These are phyloP conservation scores for Urocynchramus pylzowi DNA, from an alignment of 2,113 vertebrate genomes.

Conservation along the genomic window DNA sequence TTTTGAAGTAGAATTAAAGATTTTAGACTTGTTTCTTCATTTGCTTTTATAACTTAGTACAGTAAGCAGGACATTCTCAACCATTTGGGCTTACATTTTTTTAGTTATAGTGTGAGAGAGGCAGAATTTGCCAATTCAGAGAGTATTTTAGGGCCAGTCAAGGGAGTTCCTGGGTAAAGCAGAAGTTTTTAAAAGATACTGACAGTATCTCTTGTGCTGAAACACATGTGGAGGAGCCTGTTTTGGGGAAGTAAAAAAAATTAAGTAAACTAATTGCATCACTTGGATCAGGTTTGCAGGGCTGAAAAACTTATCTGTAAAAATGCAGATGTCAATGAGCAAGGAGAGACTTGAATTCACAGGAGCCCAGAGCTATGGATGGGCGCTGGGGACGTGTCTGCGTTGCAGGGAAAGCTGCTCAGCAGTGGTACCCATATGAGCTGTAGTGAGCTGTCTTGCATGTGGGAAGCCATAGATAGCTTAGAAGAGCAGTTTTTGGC, in stretches of 20 bases:
- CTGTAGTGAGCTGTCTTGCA: background rate
- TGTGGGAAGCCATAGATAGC: background rate
- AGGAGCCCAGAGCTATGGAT: background rate
- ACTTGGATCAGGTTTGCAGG: background rate
- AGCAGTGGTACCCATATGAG: background rate
- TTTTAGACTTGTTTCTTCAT: background rate
- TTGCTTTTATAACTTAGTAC: background rate
- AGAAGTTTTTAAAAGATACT: background rate
- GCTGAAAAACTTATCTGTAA: background rate
- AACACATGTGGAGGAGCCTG: accelerated
- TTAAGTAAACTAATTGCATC: background rate
- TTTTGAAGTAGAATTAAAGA: background rate
- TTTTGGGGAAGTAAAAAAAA: background rate
- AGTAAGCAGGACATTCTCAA: background rate
- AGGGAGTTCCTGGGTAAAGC: background rate
- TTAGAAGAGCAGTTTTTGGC: slow-evolving; percentile 9
- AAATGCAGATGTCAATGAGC: background rate
- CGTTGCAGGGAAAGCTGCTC: accelerated
- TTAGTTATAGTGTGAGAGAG: background rate
- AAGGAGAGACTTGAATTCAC: background rate
- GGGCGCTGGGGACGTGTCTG: background rate
- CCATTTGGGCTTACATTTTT: background rate
- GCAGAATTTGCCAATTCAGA: background rate
- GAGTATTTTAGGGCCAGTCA: background rate
- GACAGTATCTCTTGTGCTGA: background rate